Conservation (phyloP, 2,888 invertebrate genomes). For the Cryptosula pallasiana region DNA sequence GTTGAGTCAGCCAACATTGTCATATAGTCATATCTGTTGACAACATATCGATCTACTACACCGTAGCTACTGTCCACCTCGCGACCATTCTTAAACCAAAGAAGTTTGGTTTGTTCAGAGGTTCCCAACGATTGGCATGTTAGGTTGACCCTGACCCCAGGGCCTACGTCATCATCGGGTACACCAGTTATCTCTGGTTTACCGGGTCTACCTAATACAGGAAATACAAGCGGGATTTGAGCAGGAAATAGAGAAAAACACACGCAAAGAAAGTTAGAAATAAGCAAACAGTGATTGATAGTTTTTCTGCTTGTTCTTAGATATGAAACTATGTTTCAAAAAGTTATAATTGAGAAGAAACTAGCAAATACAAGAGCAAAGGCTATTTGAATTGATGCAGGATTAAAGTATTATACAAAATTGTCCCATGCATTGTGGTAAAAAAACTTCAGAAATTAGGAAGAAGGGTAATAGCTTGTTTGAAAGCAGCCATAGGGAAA, state of each 20-base stretch:
- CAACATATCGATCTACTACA: not conserved
- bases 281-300: too few species aligned
- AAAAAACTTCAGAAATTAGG: too few species aligned
- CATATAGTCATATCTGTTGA: not conserved
- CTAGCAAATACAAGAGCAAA: too few species aligned
- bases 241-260: not conserved
- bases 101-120: not conserved
- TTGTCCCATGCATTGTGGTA: too few species aligned
- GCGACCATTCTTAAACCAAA: constrained; percentile 17
- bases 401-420: too few species aligned
- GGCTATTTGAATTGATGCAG: too few species aligned
- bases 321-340: too few species aligned
- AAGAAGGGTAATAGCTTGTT: too few species aligned
- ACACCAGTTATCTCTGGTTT: constrained; percentile 1
- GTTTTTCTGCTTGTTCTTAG: too few species aligned
- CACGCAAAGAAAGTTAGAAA: too few species aligned
- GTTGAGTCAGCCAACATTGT: not conserved
- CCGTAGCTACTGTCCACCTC: not conserved
- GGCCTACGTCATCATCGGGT: not conserved
- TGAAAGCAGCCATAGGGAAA: too few species aligned
- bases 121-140: constrained; percentile 11
- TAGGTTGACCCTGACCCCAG: not conserved
- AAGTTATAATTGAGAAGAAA: too few species aligned
- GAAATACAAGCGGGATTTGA: not conserved
- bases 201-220: constrained; percentile 7